phyloP scores from a whole-genome alignment of 1,140 invertebrate genomes.

The Anagrus nilaparvatae region DNA sequence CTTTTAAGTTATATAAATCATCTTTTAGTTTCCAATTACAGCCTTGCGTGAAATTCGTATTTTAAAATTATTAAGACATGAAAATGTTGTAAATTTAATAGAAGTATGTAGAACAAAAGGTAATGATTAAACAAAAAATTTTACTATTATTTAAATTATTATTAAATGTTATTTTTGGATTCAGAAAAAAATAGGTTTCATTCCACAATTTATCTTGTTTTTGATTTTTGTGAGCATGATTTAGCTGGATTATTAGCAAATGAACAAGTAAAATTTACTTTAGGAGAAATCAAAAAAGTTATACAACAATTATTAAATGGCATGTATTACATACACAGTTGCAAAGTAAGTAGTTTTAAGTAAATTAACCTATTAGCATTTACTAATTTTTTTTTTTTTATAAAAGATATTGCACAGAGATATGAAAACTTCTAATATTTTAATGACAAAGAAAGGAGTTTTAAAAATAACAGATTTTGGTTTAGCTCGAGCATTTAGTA shows the following conservation, averaged over 20 bases:
- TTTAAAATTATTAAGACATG: constrained; percentile 86
- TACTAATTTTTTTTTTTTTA: constrained; percentile 3
- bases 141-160: no score
- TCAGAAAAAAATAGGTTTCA: constrained; percentile 57
- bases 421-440: constrained; percentile 95
- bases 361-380: background rate
- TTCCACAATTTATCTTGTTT: constrained; percentile 89
- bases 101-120: constrained; percentile 90
- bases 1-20: background rate
- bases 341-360: constrained; percentile 52
- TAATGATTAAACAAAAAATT: no score
- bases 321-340: constrained; percentile 87
- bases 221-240: constrained; percentile 97
- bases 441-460: constrained; percentile 71
- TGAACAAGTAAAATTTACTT: constrained; percentile 81
- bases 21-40: constrained; percentile 87
- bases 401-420: constrained; percentile 69
- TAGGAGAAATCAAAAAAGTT: constrained; percentile 91
- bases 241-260: constrained; percentile 87
- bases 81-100: constrained; percentile 93
- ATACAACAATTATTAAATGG: constrained; percentile 92
- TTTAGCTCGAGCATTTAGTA: background rate
- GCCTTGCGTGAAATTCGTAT: constrained; percentile 94
- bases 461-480: constrained; percentile 1
- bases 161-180: background rate